Conservation (phyloP, 2,797 vertebrate genomes). For the Xiphorhynchus erythropygius region DNA sequence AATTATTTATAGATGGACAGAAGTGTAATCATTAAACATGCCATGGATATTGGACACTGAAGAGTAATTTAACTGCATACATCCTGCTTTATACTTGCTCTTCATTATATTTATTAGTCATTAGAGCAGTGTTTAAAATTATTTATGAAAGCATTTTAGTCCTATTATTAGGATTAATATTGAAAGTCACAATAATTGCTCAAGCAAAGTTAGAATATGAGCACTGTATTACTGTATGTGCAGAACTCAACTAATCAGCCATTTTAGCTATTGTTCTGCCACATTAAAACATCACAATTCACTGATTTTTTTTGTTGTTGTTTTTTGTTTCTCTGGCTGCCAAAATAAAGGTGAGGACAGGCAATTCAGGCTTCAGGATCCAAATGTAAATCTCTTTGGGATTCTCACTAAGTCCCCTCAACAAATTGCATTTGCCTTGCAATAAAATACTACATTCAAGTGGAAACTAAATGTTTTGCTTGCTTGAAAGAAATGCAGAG, state of each 20-base stretch:
- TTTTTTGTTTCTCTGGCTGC: background rate
- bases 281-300: background rate
- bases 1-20: conserved; percentile 67
- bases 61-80: conserved; percentile 18
- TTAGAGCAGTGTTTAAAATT: background rate
- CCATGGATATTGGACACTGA: conserved; percentile 11
- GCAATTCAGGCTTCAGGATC: background rate
- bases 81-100: background rate
- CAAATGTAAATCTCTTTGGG: background rate
- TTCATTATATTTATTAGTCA: conserved; percentile 21
- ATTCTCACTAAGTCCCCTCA: background rate
- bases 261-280: background rate
- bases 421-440: background rate
- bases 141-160: conserved; percentile 47
- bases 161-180: conserved; percentile 31
- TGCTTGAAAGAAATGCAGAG: background rate
- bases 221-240: background rate
- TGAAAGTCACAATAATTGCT: background rate
- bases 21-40: conserved; percentile 46
- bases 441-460: background rate
- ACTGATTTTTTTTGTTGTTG: background rate
- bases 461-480: background rate
- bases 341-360: background rate
- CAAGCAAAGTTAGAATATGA: background rate
- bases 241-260: background rate